Conservation (phyloP, 2,888 invertebrate genomes). For the Drosophila mimetica region DNA sequence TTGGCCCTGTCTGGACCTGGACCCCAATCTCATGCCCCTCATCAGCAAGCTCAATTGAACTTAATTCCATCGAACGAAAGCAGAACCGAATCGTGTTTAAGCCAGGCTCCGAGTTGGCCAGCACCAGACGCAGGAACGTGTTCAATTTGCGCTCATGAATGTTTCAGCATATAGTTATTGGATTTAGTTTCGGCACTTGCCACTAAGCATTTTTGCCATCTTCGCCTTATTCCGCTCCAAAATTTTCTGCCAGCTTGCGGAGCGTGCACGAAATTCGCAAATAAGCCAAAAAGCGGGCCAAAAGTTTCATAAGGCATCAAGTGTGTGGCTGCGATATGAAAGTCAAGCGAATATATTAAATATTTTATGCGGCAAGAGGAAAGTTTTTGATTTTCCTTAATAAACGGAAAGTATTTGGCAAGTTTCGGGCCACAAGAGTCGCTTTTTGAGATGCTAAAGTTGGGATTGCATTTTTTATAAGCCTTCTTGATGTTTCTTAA, state of each 20-base stretch:
- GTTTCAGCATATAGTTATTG: constrained; percentile 76
- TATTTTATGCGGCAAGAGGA: constrained; percentile 28
- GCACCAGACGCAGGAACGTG: constrained; percentile 59
- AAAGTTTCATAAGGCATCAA: constrained; percentile 43
- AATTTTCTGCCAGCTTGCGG: constrained; percentile 38
- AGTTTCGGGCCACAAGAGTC: constrained; percentile 1
- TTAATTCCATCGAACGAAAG: constrained; percentile 57
- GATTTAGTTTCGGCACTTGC: constrained; percentile 76
- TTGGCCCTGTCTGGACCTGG: constrained; percentile 56
- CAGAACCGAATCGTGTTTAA: constrained; percentile 14
- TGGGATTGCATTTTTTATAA: neutral
- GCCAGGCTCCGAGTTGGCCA: constrained; percentile 32
- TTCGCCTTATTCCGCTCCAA: constrained; percentile 11
- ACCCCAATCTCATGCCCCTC: constrained; percentile 7
- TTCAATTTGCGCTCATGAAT: constrained; percentile 80
- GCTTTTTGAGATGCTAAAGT: neutral
- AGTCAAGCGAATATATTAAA: constrained; percentile 29
- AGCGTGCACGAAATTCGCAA: constrained; percentile 72
- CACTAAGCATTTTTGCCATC: constrained; percentile 61
- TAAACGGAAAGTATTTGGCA: constrained; percentile 6
- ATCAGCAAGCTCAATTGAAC: constrained; percentile 60
- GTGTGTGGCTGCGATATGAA: constrained; percentile 24
- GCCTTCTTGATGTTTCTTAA: neutral
- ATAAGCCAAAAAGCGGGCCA: constrained; percentile 46
- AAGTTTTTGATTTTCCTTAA: constrained; percentile 34